phyloP scores from a whole-genome alignment of 2,113 vertebrate species.

The Alectura lathami region DNA sequence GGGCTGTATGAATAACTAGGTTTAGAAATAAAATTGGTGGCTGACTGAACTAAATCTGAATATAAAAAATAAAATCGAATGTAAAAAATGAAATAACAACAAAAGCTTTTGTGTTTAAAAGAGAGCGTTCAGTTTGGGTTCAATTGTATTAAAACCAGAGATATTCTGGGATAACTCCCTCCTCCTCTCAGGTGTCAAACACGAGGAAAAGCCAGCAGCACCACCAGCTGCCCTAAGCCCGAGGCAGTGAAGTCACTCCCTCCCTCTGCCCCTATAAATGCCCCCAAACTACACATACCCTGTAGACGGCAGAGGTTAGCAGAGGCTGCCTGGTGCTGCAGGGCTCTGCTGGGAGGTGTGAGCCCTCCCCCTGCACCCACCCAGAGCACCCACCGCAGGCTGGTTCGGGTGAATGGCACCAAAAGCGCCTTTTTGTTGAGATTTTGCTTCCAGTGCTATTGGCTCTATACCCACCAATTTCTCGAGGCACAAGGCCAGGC shows the following conservation, averaged over 20 bases:
- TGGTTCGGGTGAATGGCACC: conserved; percentile 3
- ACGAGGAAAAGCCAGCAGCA: background rate
- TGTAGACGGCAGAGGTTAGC: background rate
- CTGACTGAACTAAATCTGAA: background rate
- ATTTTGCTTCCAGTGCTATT: background rate
- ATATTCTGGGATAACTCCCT: background rate
- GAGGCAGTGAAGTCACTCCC: background rate
- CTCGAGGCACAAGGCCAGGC: background rate
- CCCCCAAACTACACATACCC: background rate
- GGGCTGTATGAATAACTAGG: background rate
- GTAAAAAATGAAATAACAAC: background rate
- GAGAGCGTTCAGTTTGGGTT: background rate
- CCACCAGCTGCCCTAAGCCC: background rate
- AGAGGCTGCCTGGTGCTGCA: background rate
- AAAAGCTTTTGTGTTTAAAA: background rate
- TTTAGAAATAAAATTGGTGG: background rate
- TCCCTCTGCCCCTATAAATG: background rate
- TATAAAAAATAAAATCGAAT: background rate
- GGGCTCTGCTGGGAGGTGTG: background rate
- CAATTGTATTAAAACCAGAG: background rate
- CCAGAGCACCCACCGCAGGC: background rate
- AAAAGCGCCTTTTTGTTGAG: background rate
- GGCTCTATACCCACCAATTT: background rate
- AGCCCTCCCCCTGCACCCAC: background rate
- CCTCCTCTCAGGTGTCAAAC: background rate